Evolutionary conservation across 2,113 vertebrate genomes (phyloP), one percentile per base, ranked within the genome.

Genomic region (Oryzias celebensis): DNA sequence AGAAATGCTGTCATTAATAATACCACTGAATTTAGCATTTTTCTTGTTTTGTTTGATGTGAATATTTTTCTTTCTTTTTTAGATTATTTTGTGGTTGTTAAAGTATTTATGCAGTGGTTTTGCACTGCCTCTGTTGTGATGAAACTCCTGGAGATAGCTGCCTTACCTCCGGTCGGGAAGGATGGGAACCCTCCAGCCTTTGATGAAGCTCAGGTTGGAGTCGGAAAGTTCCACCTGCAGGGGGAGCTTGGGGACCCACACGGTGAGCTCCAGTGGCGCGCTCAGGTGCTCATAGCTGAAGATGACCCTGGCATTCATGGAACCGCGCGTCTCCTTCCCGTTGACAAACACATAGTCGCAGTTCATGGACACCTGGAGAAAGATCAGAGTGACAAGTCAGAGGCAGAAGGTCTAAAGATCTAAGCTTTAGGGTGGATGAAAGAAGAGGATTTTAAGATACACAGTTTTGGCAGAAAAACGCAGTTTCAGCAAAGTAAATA

Each of bases 311-410:
- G 96, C 96, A 0, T 93, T 98, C 97, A 98, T 98, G 80, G 97
- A 98, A 48, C 97, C 97, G 3, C 65, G 93, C 0, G 93, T 95
- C 87, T 99, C 97, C 85, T 99, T 99, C 17, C 97, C 97, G 0
- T 97, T 98, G 68, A 99, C 97, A 0, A 95, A 99, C 78, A 99
- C 95, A 0, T 99, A 99, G 89, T 99, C 97, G 0, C 97, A 99
- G 90, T 94, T 96, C 91, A 94, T 95, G 88, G 97, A 99, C 17
- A 98, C 97, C 97, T 92, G 73, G 51, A 47, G 57, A 12, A 4
- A 76, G 70, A 84, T 80, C 58, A 77, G 36, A 65, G 78, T 75
- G 58, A 79, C 48, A 53, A 45, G 73, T 87, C 83, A 83, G 26
- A 5, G 26, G 0, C 72, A 71, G 66, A 55, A 71, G 65, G 71